Evolutionary conservation across 1,140 invertebrate genomes (phyloP).

Genomic region (Drosophila azteca): DNA sequence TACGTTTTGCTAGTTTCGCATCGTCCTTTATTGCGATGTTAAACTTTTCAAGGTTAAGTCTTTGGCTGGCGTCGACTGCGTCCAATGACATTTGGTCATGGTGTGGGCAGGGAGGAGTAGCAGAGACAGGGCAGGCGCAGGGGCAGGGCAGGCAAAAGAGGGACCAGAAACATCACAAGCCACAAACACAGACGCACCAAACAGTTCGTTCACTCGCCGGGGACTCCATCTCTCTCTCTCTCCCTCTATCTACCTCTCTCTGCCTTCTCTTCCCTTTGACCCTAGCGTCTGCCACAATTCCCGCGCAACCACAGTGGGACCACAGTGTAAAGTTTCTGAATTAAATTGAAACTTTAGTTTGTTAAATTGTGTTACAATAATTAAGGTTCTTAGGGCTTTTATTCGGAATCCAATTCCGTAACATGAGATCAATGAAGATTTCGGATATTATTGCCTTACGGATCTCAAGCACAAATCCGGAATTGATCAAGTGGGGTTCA

Average conservation of each 20-base stretch:
- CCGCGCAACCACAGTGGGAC: slow-evolving; percentile 39
- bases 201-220: slow-evolving; percentile 58
- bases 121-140: not conserved
- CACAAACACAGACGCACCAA: slow-evolving; percentile 24
- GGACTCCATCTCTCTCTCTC: slow-evolving; percentile 20
- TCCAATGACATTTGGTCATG: slow-evolving; percentile 71
- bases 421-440: too few species aligned
- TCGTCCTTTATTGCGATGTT: slow-evolving; percentile 48
- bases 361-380: too few species aligned
- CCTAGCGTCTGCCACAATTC: slow-evolving; percentile 41
- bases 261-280: slow-evolving; percentile 18
- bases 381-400: too few species aligned
- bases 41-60: slow-evolving; percentile 77
- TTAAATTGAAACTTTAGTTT: too few species aligned
- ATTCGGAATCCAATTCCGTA: too few species aligned
- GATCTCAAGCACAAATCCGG: too few species aligned
- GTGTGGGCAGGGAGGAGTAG: not conserved
- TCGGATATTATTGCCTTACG: too few species aligned
- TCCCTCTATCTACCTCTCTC: too few species aligned
- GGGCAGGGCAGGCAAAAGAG: not conserved
- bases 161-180: slow-evolving; percentile 40
- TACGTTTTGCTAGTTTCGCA: too few species aligned
- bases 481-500: too few species aligned
- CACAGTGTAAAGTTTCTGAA: too few species aligned
- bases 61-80: slow-evolving; percentile 53